These are phyloP conservation scores for Cynaeus angustus DNA, from an alignment of 2,888 invertebrate species.

Conservation along the genomic window DNA sequence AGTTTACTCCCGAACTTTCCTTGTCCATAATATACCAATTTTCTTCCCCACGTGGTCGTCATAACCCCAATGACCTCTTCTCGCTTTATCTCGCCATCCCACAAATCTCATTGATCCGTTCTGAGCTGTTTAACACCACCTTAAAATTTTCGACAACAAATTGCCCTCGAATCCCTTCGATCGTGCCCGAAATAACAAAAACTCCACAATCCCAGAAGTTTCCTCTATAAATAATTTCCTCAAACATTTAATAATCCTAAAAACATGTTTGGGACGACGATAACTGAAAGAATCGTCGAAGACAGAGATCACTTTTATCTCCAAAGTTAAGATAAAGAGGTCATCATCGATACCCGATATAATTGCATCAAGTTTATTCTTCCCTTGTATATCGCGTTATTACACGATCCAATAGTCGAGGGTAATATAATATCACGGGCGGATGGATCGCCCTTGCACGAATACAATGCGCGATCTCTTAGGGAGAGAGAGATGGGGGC, in stretches of 20 bases:
- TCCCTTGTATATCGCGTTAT: conserved; percentile 58
- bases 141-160: conserved; percentile 21
- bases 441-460: conserved; percentile 59
- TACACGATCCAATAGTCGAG: conserved; percentile 67
- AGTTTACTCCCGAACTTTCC: background rate
- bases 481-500: conserved; percentile 50
- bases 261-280: conserved; percentile 5
- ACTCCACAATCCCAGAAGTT: background rate
- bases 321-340: conserved; percentile 16
- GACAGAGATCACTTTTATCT: conserved; percentile 2
- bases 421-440: conserved; percentile 68
- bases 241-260: background rate
- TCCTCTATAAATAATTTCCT: background rate
- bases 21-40: background rate
- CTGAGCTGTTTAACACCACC: conserved; percentile 15
- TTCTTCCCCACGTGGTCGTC: background rate
- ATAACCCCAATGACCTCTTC: conserved; percentile 7
- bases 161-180: conserved; percentile 2
- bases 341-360: conserved; percentile 35
- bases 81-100: conserved; percentile 6
- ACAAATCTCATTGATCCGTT: conserved; percentile 25
- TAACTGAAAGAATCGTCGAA: conserved; percentile 5
- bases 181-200: conserved; percentile 8
- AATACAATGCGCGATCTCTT: conserved; percentile 55
- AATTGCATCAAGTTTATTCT: conserved; percentile 48